These are phyloP conservation scores for Eueremaeus valkanovi DNA, from an alignment of 2,888 invertebrate species.

Conservation along the genomic window DNA sequence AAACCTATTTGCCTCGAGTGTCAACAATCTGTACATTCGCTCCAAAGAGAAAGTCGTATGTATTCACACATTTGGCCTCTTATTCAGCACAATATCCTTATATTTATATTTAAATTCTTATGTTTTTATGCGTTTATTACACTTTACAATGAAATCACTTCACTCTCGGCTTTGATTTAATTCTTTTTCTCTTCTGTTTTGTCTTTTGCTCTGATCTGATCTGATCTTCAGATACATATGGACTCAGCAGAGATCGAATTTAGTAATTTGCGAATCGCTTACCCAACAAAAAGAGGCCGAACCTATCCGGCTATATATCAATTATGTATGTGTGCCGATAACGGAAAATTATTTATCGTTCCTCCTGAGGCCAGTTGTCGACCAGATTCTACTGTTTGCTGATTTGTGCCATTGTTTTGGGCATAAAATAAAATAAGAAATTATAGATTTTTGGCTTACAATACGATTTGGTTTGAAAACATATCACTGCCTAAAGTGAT, in stretches of 20 bases:
- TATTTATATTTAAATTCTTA: too few species aligned
- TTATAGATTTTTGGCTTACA: too few species aligned
- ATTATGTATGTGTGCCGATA: constrained; percentile 76
- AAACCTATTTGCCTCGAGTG: not conserved
- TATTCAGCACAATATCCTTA: too few species aligned
- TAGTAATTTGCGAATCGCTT: constrained; percentile 49
- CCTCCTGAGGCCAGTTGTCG: constrained; percentile 73
- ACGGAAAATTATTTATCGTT: constrained; percentile 84
- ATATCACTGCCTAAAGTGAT: not conserved
- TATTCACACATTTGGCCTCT: too few species aligned
- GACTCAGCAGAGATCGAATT: constrained; percentile 44
- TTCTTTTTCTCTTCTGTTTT: not conserved
- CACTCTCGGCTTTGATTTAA: too few species aligned
- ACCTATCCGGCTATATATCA: constrained; percentile 56
- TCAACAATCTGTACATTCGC: not conserved
- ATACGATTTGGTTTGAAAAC: not conserved
- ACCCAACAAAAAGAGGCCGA: constrained; percentile 46
- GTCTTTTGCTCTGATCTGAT: not conserved
- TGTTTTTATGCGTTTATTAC: too few species aligned
- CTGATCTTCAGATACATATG: constrained; percentile 44
- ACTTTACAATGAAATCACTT: too few species aligned
- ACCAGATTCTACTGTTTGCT: constrained; percentile 63
- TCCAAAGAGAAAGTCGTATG: constrained; percentile 20
- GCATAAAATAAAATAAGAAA: too few species aligned
- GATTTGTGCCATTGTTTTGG: too few species aligned